These are phyloP conservation scores for Sphecodes monilicornis DNA, from an alignment of 2,888 invertebrate species.

Conservation along the genomic window DNA sequence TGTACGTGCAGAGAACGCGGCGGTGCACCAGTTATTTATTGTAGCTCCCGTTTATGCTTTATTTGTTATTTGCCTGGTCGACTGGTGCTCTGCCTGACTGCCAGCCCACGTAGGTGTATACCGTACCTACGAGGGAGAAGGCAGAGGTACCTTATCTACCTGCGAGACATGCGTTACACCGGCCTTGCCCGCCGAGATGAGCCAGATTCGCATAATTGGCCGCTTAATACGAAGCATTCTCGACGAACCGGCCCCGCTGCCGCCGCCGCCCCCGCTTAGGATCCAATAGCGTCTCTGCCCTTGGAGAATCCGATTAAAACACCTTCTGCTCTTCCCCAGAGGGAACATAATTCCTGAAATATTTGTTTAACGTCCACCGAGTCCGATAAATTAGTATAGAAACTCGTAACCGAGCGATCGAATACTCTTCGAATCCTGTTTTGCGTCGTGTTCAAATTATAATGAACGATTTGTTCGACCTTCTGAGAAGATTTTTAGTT, in stretches of 20 bases:
- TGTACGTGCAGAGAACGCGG: conserved; percentile 59
- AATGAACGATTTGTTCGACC: too few species aligned
- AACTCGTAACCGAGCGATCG: too few species aligned
- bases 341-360: background rate
- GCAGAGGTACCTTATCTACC: conserved; percentile 60
- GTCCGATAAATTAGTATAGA: background rate
- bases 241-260: background rate
- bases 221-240: conserved; percentile 56
- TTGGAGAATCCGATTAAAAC: background rate
- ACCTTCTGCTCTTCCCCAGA: background rate
- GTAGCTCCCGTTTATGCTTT: conserved; percentile 79
- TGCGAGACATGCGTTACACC: conserved; percentile 62
- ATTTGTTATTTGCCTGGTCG: conserved; percentile 76
- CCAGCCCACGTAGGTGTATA: conserved; percentile 56
- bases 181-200: conserved; percentile 58
- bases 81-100: conserved; percentile 50
- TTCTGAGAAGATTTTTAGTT: too few species aligned
- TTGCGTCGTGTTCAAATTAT: too few species aligned
- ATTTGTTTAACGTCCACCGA: background rate
- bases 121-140: conserved; percentile 37
- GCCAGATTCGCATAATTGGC: conserved; percentile 69
- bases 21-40: conserved; percentile 79
- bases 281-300: conserved; percentile 31
- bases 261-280: conserved; percentile 15
- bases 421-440: too few species aligned